These are phyloP conservation scores for Prionailurus bengalensis DNA, from an alignment of 2,113 vertebrate species.

Conservation along the genomic window DNA sequence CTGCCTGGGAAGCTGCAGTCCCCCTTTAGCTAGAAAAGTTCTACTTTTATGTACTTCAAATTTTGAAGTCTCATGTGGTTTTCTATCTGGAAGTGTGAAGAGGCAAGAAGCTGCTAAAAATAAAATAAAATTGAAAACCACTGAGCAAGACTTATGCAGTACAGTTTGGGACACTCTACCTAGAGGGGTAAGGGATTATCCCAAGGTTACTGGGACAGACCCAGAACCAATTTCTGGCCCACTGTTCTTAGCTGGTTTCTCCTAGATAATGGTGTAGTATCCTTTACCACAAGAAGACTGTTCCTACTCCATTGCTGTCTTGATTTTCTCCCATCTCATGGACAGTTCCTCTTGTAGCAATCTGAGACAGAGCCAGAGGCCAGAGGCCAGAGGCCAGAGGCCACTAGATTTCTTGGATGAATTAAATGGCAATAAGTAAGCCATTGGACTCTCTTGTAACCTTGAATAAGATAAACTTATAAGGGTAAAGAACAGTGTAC, in stretches of 20 bases:
- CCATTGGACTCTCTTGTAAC: constrained; percentile 7
- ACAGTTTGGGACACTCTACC: neutral
- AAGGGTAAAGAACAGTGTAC: neutral
- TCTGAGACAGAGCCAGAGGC: neutral
- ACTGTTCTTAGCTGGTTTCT: neutral
- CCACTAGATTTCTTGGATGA: constrained; percentile 55
- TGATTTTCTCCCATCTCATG: constrained; percentile 36
- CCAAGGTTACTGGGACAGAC: neutral
- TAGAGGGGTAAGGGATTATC: neutral
- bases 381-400: neutral
- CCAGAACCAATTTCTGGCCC: neutral
- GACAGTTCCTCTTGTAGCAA: neutral
- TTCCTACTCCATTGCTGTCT: neutral
- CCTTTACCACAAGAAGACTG: neutral
- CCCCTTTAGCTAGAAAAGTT: constrained; percentile 4
- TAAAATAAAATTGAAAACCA: neutral
- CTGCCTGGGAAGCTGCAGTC: neutral
- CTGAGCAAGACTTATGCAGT: constrained; percentile 16
- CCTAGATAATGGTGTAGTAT: neutral
- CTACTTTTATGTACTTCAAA: constrained; percentile 41
- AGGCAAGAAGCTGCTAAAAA: constrained; percentile 14
- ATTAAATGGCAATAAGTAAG: constrained; percentile 60
- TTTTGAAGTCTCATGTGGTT: constrained; percentile 37
- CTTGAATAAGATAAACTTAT: constrained; percentile 19
- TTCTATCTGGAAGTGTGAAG: constrained; percentile 33